phyloP scores from a whole-genome alignment of 2,113 vertebrate species.

The Corydoras sp. region DNA sequence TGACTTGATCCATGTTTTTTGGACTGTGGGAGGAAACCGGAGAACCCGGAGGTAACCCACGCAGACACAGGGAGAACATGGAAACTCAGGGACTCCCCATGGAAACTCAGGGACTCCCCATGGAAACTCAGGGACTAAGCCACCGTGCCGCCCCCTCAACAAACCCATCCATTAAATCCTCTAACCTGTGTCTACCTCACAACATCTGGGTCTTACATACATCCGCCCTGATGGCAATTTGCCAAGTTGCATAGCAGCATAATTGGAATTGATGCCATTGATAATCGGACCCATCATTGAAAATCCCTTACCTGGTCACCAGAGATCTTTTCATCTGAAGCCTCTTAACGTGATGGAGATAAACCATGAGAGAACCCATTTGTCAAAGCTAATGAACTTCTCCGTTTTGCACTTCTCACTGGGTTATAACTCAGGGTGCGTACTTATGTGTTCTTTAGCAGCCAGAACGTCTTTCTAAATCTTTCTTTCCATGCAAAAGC shows the following conservation, averaged over 20 bases:
- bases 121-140: too few species aligned
- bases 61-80: too few species aligned
- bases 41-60: too few species aligned
- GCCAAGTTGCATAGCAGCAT: slow-evolving; percentile 53
- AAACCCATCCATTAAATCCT: slow-evolving; percentile 45
- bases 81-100: too few species aligned
- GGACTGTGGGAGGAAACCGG: too few species aligned
- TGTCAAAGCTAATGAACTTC: slow-evolving; percentile 62
- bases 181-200: neutral
- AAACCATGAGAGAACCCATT: slow-evolving; percentile 62
- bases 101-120: too few species aligned
- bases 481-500: slow-evolving; percentile 43
- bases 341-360: slow-evolving; percentile 57
- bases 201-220: slow-evolving; percentile 73
- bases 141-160: slow-evolving; percentile 19
- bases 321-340: slow-evolving; percentile 60
- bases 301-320: slow-evolving; percentile 72
- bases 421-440: slow-evolving; percentile 29
- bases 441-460: slow-evolving; percentile 20
- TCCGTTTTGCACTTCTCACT: slow-evolving; percentile 39
- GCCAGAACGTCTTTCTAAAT: slow-evolving; percentile 41
- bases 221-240: slow-evolving; percentile 69
- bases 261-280: slow-evolving; percentile 75
- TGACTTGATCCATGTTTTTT: too few species aligned
- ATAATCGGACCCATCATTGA: slow-evolving; percentile 67